Conservation (phyloP, 2,888 invertebrate species). For the Diaperis boleti region DNA sequence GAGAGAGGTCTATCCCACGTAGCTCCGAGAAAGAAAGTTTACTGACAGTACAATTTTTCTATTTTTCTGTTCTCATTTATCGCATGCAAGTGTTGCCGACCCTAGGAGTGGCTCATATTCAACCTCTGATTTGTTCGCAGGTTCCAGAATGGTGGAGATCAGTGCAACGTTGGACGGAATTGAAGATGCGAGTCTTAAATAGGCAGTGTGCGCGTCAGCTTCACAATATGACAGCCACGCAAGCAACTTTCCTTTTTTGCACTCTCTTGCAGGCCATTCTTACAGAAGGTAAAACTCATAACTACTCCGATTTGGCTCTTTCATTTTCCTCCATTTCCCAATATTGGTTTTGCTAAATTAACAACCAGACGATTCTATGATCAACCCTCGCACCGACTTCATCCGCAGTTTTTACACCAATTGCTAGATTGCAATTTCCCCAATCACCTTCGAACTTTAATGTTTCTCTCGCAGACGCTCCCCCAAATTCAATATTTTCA, state of each 20-base stretch:
- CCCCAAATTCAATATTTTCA: slow-evolving; percentile 25
- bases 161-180: slow-evolving; percentile 59
- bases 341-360: slow-evolving; percentile 46
- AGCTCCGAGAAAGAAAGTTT: too few species aligned
- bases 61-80: too few species aligned
- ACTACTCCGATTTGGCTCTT: slow-evolving; percentile 49
- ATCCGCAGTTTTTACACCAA: slow-evolving; percentile 32
- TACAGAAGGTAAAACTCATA: slow-evolving; percentile 58
- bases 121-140: slow-evolving; percentile 57
- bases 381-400: slow-evolving; percentile 27
- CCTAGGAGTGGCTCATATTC: slow-evolving; percentile 52
- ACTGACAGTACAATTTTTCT: too few species aligned
- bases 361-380: slow-evolving; percentile 39
- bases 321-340: slow-evolving; percentile 41
- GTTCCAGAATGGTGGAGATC: slow-evolving; percentile 62
- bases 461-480: slow-evolving; percentile 11
- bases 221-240: slow-evolving; percentile 60
- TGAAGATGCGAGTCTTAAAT: slow-evolving; percentile 61
- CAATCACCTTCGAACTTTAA: slow-evolving; percentile 27
- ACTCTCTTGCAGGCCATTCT: slow-evolving; percentile 59
- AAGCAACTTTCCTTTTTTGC: slow-evolving; percentile 60
- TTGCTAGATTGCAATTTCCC: slow-evolving; percentile 35
- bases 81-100: too few species aligned
- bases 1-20: too few species aligned
- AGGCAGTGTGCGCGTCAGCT: slow-evolving; percentile 59